Percentiles rank a stretch among this genome's conserved stretches.
Conservation (phyloP, 2,113 vertebrate genomes). For the Rhombomys opimus region DNA sequence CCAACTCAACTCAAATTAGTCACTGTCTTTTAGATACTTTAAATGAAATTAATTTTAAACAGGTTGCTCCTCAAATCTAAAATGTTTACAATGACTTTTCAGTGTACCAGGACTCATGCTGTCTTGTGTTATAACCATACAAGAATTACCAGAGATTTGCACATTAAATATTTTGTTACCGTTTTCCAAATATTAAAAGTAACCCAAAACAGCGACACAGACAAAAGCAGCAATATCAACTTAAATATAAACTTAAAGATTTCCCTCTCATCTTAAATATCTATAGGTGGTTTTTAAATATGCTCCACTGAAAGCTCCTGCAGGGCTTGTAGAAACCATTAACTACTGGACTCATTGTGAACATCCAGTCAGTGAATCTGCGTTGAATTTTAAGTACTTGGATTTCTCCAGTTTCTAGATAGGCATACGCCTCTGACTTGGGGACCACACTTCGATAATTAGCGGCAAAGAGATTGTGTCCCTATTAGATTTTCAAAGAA, state of each 20-base stretch:
- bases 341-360: background rate
- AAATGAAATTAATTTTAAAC: conserved; percentile 16
- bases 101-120: background rate
- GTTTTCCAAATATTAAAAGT: conserved; percentile 16
- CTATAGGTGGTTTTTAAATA: background rate
- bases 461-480: background rate
- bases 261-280: background rate
- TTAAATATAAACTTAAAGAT: background rate
- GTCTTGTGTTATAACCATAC: background rate
- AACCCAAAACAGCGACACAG: background rate
- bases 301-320: background rate
- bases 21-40: background rate
- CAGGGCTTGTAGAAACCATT: background rate
- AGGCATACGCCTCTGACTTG: background rate
- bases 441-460: background rate
- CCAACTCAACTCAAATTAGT: conserved; percentile 32
- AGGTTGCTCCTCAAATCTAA: background rate
- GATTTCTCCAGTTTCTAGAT: background rate
- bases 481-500: conserved; percentile 25
- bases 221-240: background rate
- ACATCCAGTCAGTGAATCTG: background rate
- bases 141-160: background rate
- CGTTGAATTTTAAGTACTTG: background rate
- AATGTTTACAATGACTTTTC: conserved; percentile 30
- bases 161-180: background rate